Conservation (phyloP, 2,888 invertebrate species). For the Dynastes maya region DNA sequence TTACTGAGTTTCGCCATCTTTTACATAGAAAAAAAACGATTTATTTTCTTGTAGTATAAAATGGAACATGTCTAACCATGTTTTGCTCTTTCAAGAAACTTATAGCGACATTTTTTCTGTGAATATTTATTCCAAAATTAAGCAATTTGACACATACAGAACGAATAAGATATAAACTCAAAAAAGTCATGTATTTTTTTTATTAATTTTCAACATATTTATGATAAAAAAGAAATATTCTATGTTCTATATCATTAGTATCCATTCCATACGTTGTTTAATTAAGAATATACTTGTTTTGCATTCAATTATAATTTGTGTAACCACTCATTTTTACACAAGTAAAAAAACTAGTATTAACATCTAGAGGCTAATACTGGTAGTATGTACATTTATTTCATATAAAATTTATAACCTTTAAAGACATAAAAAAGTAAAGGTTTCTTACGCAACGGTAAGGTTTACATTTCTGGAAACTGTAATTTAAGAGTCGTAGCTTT, state of each 20-base stretch:
- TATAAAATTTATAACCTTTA: slow-evolving; percentile 33
- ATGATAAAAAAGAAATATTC: slow-evolving; percentile 43
- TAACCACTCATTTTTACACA: slow-evolving; percentile 35
- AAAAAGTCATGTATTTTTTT: slow-evolving; percentile 30
- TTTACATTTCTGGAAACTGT: slow-evolving; percentile 29
- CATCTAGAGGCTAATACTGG: slow-evolving; percentile 48
- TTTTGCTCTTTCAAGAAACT: too few relatives aligned
- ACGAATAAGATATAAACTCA: not conserved
- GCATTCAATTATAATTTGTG: slow-evolving; percentile 30
- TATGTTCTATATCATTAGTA: slow-evolving; percentile 36
- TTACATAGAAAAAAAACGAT: too few relatives aligned
- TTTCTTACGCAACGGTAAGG: slow-evolving; percentile 14
- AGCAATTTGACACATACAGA: too few relatives aligned
- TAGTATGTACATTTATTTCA: slow-evolving; percentile 44
- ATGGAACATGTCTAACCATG: too few relatives aligned
- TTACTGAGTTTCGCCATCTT: too few relatives aligned
- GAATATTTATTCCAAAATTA: not conserved
- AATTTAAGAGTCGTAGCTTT: too few relatives aligned
- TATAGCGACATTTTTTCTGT: too few relatives aligned
- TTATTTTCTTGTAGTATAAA: too few relatives aligned
- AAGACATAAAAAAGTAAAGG: slow-evolving; percentile 32
- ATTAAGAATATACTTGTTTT: slow-evolving; percentile 26
- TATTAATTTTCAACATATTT: slow-evolving; percentile 44
- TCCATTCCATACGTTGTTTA: slow-evolving; percentile 36
- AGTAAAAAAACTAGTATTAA: slow-evolving; percentile 45